These are phyloP conservation scores for Gallinago jamesoni DNA, from an alignment of 2,113 vertebrate genomes.

Conservation along the genomic window DNA sequence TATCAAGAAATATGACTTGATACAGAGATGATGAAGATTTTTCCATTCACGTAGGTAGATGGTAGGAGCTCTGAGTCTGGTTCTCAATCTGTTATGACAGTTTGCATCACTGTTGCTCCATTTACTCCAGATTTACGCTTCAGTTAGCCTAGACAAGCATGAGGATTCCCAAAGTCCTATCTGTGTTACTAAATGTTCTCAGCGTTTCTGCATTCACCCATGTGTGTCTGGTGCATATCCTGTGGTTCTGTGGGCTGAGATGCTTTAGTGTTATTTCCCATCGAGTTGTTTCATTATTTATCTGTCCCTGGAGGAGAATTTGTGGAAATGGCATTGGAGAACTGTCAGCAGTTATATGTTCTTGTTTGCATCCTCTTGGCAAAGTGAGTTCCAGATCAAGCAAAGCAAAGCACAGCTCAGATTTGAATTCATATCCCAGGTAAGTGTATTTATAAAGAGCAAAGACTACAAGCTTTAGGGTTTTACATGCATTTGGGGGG, in stretches of 20 bases:
- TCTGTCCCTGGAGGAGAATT: constrained; percentile 33
- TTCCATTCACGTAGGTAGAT: background rate
- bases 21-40: background rate
- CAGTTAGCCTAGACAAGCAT: constrained; percentile 3
- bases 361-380: constrained; percentile 36
- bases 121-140: constrained; percentile 30
- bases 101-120: constrained; percentile 39
- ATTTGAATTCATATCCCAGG: background rate
- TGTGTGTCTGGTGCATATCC: constrained; percentile 28
- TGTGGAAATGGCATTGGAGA: constrained; percentile 38
- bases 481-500: background rate
- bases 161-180: constrained; percentile 9
- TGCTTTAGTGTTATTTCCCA: constrained; percentile 13
- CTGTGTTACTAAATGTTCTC: constrained; percentile 43
- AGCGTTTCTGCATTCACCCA: constrained; percentile 17
- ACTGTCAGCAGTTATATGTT: constrained; percentile 36
- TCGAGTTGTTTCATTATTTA: constrained; percentile 47
- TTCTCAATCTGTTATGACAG: constrained; percentile 39
- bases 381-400: constrained; percentile 54
- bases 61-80: background rate
- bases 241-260: constrained; percentile 11
- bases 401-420: background rate
- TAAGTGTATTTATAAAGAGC: background rate
- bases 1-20: background rate
- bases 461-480: background rate